Base-by-base conservation (phyloP, 2,113 vertebrate genomes). In the Parus major region DNA sequence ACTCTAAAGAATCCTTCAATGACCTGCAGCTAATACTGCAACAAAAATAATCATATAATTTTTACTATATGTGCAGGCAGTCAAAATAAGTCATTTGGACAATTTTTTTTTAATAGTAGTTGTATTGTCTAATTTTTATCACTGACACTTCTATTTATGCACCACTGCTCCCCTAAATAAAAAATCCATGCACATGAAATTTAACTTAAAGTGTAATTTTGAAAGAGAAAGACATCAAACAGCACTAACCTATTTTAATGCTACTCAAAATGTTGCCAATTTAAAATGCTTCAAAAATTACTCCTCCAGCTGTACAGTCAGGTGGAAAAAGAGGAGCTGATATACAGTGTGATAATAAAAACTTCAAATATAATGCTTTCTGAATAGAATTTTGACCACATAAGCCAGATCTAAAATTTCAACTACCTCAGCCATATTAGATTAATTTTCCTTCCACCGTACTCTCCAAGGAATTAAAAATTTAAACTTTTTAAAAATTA, bases 211-310 rank as follows among this genome's bases (percentile, higher is more conserved):
- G 36, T 42, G 46, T 21, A 46, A 47, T 35, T 90, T 92, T 70
- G 41, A 72, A 92, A 75, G 28, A 83, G 20, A 78, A 92, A 49
- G 35, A 59, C 79, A 71, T n/a, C 27, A 79, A 70, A 57, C 27
- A 64, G 28, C 27, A 71, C 7, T 47, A 73, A 82, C 15, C 10
- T 76, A 82, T 47, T 78, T 68, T 52, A 76, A 80, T 60, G 28
- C 35, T 49, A 68, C 27, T 65, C 53, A 79, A 82, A 90, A 81
- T 7, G 7, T 1, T 52, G 31, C 50, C 50, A 63, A 35, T 53
- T 49, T 65, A 39, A 86, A 91, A 91, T 69, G 23, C 53, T 69
- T 83, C 35, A 72, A 55, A 88, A 89, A 59, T 41, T 31, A 42
- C 27, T 63, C 12, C 19, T 85, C 20, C 27, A 71, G 39, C 33